Evolutionary conservation across 2,797 vertebrate genomes (phyloP).

Genomic region (Ibycter americanus): DNA sequence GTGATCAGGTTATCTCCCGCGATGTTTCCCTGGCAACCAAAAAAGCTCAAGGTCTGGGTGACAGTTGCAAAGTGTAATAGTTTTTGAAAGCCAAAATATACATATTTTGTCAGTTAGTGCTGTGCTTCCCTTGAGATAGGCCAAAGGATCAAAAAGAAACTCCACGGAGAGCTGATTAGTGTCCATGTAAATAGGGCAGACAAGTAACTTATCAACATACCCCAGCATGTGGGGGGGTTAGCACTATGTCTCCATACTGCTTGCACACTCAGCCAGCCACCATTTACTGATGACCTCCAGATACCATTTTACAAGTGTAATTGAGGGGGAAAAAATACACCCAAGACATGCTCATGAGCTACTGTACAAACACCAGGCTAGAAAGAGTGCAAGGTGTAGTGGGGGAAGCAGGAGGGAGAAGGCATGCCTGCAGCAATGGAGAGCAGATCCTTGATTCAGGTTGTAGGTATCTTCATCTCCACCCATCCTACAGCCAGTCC

Average conservation of each 20-base stretch:
- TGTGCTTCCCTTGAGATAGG: slow-evolving; percentile 49
- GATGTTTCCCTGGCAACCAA: slow-evolving; percentile 56
- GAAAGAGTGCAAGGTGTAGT: neutral
- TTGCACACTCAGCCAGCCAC: neutral
- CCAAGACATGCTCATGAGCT: neutral
- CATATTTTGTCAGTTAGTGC: slow-evolving; percentile 50
- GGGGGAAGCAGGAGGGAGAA: neutral
- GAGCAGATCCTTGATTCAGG: neutral
- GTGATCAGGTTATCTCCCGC: slow-evolving; percentile 22
- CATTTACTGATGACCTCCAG: neutral
- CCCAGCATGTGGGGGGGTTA: neutral
- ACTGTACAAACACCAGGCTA: neutral
- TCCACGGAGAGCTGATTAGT: slow-evolving; percentile 36
- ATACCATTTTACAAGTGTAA: neutral
- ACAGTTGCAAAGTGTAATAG: slow-evolving; percentile 51
- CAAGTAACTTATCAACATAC: neutral
- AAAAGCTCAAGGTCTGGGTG: slow-evolving; percentile 50
- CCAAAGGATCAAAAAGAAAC: slow-evolving; percentile 47
- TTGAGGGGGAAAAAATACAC: neutral
- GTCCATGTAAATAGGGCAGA: slow-evolving; percentile 5
- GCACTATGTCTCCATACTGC: neutral
- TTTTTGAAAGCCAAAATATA: slow-evolving; percentile 61
- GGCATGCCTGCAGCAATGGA: neutral
- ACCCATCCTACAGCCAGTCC: neutral
- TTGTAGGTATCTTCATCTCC: neutral